phyloP scores from a whole-genome alignment of 2,113 vertebrate genomes.

The Menidia beryllina region DNA sequence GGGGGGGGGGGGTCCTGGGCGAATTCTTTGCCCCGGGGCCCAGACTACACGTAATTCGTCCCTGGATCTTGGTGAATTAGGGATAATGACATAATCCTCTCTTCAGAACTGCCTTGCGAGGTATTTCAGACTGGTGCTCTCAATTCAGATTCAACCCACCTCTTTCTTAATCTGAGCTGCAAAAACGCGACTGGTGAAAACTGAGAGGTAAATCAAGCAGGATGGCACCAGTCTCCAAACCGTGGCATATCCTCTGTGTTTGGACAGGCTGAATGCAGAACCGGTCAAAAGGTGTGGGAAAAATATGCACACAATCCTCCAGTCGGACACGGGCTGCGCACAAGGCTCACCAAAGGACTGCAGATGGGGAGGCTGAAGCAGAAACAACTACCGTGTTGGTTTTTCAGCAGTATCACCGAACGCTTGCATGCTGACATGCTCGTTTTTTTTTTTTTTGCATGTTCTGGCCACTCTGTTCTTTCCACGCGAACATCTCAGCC shows the following conservation, averaged over 20 bases:
- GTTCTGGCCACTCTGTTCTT: neutral
- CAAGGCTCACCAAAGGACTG: neutral
- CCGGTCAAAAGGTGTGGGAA: neutral
- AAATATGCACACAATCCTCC: conserved; percentile 7
- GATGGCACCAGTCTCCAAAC: neutral
- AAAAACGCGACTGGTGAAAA: too few relatives aligned
- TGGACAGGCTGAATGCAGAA: conserved; percentile 1
- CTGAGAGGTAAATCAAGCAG: neutral
- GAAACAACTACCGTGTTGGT: neutral
- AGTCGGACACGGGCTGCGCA: conserved; percentile 3
- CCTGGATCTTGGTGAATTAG: neutral
- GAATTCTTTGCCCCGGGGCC: too few relatives aligned
- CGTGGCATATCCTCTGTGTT: neutral
- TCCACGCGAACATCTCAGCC: neutral
- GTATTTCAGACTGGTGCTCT: neutral
- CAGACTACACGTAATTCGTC: too few relatives aligned
- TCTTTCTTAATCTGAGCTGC: too few relatives aligned
- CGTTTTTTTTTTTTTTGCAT: neutral
- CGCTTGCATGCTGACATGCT: neutral
- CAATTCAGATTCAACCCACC: neutral
- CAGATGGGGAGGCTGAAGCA: neutral
- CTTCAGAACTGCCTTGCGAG: neutral
- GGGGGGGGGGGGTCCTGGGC: too few relatives aligned
- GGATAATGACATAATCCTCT: neutral
- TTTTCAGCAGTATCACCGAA: neutral